Evolutionary conservation across 2,888 invertebrate genomes (phyloP), one percentile per base, ranked within the genome.

Genomic region (Phymatocera aterrima): DNA sequence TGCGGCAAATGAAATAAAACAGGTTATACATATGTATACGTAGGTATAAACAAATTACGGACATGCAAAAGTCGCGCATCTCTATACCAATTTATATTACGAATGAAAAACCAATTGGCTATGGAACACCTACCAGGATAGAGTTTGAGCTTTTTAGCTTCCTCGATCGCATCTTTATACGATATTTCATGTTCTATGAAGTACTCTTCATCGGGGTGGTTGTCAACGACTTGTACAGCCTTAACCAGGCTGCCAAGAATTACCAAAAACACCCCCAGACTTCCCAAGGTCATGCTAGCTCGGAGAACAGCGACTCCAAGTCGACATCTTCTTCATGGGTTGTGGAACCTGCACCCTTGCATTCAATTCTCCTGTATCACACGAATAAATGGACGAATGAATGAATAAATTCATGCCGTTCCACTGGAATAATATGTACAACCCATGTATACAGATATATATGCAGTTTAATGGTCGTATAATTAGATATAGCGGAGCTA

Each of bases 181-280:
- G 93, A 92, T 77, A 94, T 92, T 84, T 93, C 93, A 84, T 94
- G 94, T 84, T 94, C 94, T 79, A 94, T 91, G 83, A 92, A 91
- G 90, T 94, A 94, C 88, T 94, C 94, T 87, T 94, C 93, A 83
- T 88, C 85, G 1, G 85, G 80, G 80, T 87, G 87, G 70, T 88
- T 88, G 78, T 88, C 86, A 60, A 90, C 87, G 57, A 90, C 84
- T 40, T 86, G 87, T 54, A 89, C 83, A 61, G 89, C 88, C 61
- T 83, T 80, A 54, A 86, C 83, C 48, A 85, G 78, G 81, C 84
- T 84, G 79, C 84, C 81, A 77, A 87, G 82, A 77, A 85, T 68
- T 40, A 15, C 54, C 57, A 75, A 10, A 40, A 75, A 24, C 24
- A 75, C 57, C 40, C 54, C 24, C 37, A 75, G 3, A 75, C 54